A percentile compares a stretch with the other conserved stretches of the same genome.
Conservation (phyloP, 2,797 vertebrate species). For the Danio albolineatus region DNA sequence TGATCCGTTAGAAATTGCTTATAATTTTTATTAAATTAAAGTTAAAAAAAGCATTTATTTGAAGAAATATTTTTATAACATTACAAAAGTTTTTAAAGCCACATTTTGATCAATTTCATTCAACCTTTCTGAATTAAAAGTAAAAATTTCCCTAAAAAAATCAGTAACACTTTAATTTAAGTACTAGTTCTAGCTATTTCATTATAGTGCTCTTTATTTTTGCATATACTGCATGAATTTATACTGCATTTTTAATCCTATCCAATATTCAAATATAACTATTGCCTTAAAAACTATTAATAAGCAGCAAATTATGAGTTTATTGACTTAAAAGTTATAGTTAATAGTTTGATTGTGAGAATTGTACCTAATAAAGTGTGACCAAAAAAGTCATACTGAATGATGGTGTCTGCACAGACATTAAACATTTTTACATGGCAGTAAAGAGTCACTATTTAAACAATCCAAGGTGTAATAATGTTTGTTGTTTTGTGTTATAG, state of each 20-base stretch:
- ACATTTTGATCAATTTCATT: not conserved
- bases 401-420: not conserved
- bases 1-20: not conserved
- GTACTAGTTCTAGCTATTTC: too few relatives aligned
- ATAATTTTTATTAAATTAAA: not conserved
- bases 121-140: not conserved
- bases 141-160: not conserved
- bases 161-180: too few relatives aligned
- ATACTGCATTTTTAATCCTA: too few relatives aligned
- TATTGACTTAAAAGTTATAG: too few relatives aligned
- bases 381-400: too few relatives aligned
- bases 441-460: not conserved
- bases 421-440: not conserved
- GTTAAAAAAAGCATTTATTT: not conserved
- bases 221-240: too few relatives aligned
- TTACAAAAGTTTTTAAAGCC: not conserved
- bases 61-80: not conserved
- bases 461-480: not conserved
- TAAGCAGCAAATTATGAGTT: too few relatives aligned
- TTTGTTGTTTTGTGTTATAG: slow-evolving; percentile 68
- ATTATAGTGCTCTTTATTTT: too few relatives aligned
- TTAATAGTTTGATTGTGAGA: too few relatives aligned
- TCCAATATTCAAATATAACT: too few relatives aligned
- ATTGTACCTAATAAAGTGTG: too few relatives aligned
- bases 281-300: too few relatives aligned